phyloP scores from a whole-genome alignment of 1,140 invertebrate species.

The Calliopsis andreniformis region DNA sequence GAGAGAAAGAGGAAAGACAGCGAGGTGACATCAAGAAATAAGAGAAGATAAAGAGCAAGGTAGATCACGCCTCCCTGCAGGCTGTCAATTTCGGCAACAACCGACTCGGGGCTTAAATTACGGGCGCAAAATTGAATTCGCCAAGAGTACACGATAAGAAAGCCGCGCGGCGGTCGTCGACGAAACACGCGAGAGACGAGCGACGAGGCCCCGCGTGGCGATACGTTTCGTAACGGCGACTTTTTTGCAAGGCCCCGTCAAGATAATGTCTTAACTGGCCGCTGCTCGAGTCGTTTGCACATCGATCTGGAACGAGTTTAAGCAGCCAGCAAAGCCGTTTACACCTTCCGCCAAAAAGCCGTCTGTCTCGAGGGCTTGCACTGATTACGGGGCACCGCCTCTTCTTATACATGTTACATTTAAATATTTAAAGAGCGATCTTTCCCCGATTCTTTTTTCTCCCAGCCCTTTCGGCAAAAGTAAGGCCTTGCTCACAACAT shows the following conservation, averaged over 20 bases:
- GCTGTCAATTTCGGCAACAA: background rate
- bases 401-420: conserved; percentile 43
- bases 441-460: background rate
- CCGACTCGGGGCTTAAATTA: background rate
- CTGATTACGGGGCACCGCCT: conserved; percentile 40
- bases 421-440: conserved; percentile 49
- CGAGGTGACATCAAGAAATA: background rate
- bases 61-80: too few species aligned
- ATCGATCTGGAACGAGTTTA: conserved; percentile 65
- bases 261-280: conserved; percentile 68
- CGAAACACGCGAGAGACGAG: conserved; percentile 33
- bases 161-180: conserved; percentile 7
- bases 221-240: conserved; percentile 55
- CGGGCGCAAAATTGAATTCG: conserved; percentile 47
- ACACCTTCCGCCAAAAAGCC: conserved; percentile 61
- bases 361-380: conserved; percentile 27
- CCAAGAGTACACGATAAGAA: conserved; percentile 48
- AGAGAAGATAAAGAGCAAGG: too few species aligned
- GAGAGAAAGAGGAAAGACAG: background rate
- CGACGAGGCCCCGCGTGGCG: background rate
- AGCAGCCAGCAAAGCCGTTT: conserved; percentile 60
- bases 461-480: background rate
- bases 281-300: conserved; percentile 54
- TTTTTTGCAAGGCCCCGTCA: conserved; percentile 54
- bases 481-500: conserved; percentile 2